These are phyloP conservation scores for Morpho deidamia DNA, from an alignment of 2,888 invertebrate genomes.

Conservation along the genomic window DNA sequence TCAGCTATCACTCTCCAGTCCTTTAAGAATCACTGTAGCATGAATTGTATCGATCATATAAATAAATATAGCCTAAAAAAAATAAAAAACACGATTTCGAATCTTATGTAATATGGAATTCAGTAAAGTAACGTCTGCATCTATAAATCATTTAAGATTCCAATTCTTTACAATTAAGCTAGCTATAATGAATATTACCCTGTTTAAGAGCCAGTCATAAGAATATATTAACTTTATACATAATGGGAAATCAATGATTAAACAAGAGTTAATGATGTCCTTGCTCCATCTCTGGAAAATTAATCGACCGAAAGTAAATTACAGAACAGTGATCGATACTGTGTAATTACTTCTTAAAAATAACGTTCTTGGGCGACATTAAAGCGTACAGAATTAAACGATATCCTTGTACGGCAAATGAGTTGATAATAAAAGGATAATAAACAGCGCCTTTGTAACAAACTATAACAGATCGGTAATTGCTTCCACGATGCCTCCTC, in stretches of 20 bases:
- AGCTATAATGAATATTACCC: background rate
- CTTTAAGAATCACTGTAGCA: too few relatives aligned
- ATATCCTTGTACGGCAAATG: conserved; percentile 71
- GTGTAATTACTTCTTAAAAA: conserved; percentile 4
- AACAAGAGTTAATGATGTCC: conserved; percentile 1
- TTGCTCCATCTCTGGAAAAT: conserved; percentile 1
- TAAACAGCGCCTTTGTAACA: conserved; percentile 78
- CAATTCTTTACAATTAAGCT: background rate
- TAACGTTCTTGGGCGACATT: conserved; percentile 31
- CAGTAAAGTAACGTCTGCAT: too few relatives aligned
- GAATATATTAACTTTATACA: background rate
- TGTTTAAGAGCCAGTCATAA: background rate
- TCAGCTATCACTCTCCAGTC: too few relatives aligned
- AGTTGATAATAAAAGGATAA: conserved; percentile 77
- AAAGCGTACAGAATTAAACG: conserved; percentile 65
- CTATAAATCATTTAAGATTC: too few relatives aligned
- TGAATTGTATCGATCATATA: too few relatives aligned
- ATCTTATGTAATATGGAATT: too few relatives aligned
- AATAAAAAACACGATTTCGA: too few relatives aligned
- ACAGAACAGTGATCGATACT: conserved; percentile 4
- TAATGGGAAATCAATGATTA: conserved; percentile 3
- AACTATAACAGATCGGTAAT: conserved; percentile 79
- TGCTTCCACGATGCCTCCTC: conserved; percentile 77
- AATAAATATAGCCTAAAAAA: too few relatives aligned
- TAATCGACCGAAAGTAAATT: conserved; percentile 3